Evolutionary conservation across 2,888 invertebrate species (phyloP).

Genomic region (Abrostola triplasia): DNA sequence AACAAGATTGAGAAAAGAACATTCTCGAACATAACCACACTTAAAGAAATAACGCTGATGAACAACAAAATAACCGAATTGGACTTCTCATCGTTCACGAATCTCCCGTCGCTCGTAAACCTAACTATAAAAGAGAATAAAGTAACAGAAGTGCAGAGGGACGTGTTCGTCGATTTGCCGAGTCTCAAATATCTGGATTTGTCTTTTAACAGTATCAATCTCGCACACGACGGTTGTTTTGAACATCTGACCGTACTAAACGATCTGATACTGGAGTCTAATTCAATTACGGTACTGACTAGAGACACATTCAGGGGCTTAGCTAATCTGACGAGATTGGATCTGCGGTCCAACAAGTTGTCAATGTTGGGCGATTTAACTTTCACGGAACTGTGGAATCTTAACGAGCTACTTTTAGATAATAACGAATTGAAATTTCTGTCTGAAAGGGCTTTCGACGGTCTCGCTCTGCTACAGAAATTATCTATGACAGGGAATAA

Average conservation of each 20-base stretch:
- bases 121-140: constrained; percentile 93
- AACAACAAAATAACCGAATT: constrained; percentile 92
- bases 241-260: constrained; percentile 91
- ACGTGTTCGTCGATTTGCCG: constrained; percentile 93
- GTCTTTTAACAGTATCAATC: constrained; percentile 95
- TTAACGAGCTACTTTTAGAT: constrained; percentile 91
- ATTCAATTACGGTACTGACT: constrained; percentile 92
- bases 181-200: constrained; percentile 92
- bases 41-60: constrained; percentile 91
- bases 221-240: constrained; percentile 95
- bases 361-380: constrained; percentile 93
- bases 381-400: constrained; percentile 93
- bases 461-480: constrained; percentile 91
- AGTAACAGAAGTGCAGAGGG: constrained; percentile 92
- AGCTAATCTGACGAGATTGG: constrained; percentile 91
- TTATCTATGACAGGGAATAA: constrained; percentile 93
- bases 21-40: constrained; percentile 92
- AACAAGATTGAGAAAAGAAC: constrained; percentile 91
- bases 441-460: constrained; percentile 93
- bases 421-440: constrained; percentile 92
- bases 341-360: constrained; percentile 92
- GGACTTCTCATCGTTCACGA: constrained; percentile 92
- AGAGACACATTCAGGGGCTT: constrained; percentile 93
- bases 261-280: constrained; percentile 93
- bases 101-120: constrained; percentile 91